phyloP scores from a whole-genome alignment of 2,797 vertebrate species.

The Lacerta bilineata region DNA sequence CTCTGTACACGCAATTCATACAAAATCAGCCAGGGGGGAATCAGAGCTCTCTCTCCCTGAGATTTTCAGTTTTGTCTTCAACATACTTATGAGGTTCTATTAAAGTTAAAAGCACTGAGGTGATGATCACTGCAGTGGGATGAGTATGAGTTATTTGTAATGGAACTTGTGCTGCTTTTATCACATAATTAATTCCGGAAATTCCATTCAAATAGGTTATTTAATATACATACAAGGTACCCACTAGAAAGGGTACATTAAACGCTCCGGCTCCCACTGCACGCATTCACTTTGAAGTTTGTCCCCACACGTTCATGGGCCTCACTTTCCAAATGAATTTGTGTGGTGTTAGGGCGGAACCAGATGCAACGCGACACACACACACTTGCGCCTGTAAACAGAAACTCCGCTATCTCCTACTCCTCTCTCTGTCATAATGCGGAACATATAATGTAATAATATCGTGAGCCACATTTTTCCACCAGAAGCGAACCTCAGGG shows the following conservation, averaged over 20 bases:
- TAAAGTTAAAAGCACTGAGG: conserved; percentile 37
- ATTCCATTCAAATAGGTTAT: conserved; percentile 1
- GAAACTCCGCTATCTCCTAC: not conserved
- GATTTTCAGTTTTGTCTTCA: conserved; percentile 45
- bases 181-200: conserved; percentile 41
- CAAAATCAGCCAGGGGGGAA: conserved; percentile 25
- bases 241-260: not conserved
- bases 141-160: conserved; percentile 3
- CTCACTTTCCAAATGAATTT: not conserved
- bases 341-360: not conserved
- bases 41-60: conserved; percentile 21
- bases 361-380: not conserved
- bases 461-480: too few relatives aligned
- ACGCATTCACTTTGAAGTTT: not conserved
- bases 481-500: too few relatives aligned
- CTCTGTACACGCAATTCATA: conserved; percentile 41
- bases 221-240: conserved; percentile 13
- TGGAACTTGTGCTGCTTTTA: not conserved
- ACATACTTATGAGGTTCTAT: conserved; percentile 44
- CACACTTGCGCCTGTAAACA: not conserved
- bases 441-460: not conserved
- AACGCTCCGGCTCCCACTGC: not conserved
- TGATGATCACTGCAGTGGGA: not conserved
- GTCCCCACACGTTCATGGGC: not conserved
- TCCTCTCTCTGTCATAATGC: not conserved